Evolutionary conservation across 2,888 invertebrate genomes (phyloP), one percentile per base, ranked within the genome.

Genomic region (Lasioglossum zephyrum): DNA sequence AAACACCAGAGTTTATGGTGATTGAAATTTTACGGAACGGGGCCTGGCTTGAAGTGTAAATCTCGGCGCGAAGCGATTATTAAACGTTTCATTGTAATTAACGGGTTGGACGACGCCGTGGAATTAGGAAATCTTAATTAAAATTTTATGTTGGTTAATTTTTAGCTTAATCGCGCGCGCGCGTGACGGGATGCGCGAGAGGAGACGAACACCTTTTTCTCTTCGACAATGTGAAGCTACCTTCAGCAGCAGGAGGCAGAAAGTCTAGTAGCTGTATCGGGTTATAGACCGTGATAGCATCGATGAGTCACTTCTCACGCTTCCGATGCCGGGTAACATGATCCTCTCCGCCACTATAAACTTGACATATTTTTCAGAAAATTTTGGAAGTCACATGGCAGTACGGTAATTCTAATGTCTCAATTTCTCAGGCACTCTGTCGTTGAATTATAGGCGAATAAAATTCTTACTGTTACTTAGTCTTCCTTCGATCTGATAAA

Each of bases 11-110:
- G 84, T 93, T 93, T 92, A 93, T 92, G 92, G 88, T 92, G 92
- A 93, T 93, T 92, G 92, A 92, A 93, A 93, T 93, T 93, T 93
- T 92, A 92, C 91, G 92, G 88, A 88, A 91, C 77, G 85, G 81
- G 73, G 79, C 87, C 78, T 73, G 74, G 49, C 70, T 36, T 70
- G 72, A 80, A 77, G 81, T 81, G 86, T 88, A 87, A 86, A 88
- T 87, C 88, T 72, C 75, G 74, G 80, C 83, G 84, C 77, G 82
- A 76, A 74, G 81, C 77, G 87, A 89, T 89, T 90, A 91, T 91
- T 91, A 89, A 90, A 89, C 88, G 91, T 91, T 90, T 88, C 87
- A 87, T 90, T 84, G 84, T 89, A 89, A 91, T 90, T 90, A 89
- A 89, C 82, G 81, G 79, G 86, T 79, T 76, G 87, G 41, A 76